Base-by-base conservation (phyloP, 2,113 vertebrate species). In the Plecotus auritus region DNA sequence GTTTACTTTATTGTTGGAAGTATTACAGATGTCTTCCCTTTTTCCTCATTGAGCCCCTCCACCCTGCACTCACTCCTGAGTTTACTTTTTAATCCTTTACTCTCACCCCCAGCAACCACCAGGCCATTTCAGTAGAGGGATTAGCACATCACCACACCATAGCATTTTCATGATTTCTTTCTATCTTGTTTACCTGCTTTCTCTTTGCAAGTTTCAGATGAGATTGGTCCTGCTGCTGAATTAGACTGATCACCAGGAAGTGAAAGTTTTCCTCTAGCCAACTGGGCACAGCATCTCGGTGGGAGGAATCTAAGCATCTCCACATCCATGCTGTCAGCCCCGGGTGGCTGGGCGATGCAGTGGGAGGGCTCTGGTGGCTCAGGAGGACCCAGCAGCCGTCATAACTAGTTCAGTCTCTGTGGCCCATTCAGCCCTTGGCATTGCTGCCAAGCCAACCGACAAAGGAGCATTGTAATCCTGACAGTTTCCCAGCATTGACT, bases 401-500 rank as follows among this genome's bases (percentile, higher is more conserved):
- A 72, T 64, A 88, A 88, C 92, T 88, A 91, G 93, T 85, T 85
- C 90, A 90, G 72, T 94, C 87, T 96, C 94, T 93, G 97, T 90
- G 86, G 93, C 72, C 89, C 93, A 87, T 96, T 97, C 95, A 97
- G 82, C 54, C 35, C 77, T 45, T 78, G 90, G 67, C 74, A 82
- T 92, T 2, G 6, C 94, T 96, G 96, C 97, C 97, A 96, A 95
- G n/a, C 17, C 88, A 26, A 83, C 78, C 95, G 84, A 97, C 97
- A 97, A 96, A 97, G 86, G 90, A 59, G 54, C 90, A 97, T 97
- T 97, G 93, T 97, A 35, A 92, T 95, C 90, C 83, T 72, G 90
- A 93, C 56, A 73, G 93, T 93, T 97, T 97, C 97, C 97, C 95
- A 97, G 97, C 95, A 97, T 88, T 95, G 96, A 78, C 88, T 51